These are phyloP conservation scores for Drosophila fulvimacula DNA, from an alignment of 2,888 invertebrate genomes.

Conservation along the genomic window DNA sequence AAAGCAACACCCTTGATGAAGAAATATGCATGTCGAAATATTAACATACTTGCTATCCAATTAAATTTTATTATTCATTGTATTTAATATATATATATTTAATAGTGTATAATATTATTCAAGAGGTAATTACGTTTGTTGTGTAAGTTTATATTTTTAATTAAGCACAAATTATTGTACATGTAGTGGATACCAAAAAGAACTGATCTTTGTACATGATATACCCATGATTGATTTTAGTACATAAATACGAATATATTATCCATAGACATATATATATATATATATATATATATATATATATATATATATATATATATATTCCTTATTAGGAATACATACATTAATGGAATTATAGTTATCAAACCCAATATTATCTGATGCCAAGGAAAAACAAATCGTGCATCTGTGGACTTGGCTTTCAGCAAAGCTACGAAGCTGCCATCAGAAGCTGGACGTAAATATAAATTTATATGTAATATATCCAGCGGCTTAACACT, in stretches of 20 bases:
- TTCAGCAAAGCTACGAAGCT: slow-evolving; percentile 43
- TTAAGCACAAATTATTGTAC: slow-evolving; percentile 15
- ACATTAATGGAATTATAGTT: not conserved
- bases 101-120: slow-evolving; percentile 25
- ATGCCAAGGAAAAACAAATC: slow-evolving; percentile 9
- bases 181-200: slow-evolving; percentile 8
- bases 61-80: slow-evolving; percentile 9
- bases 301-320: not conserved
- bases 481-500: not conserved
- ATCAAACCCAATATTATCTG: slow-evolving; percentile 5
- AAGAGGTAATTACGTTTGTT: slow-evolving; percentile 45
- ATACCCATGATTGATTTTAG: slow-evolving; percentile 19
- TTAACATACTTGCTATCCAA: slow-evolving; percentile 8
- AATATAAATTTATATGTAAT: not conserved
- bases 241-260: not conserved
- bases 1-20: slow-evolving; percentile 15
- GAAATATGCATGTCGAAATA: slow-evolving; percentile 22
- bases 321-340: too few species aligned
- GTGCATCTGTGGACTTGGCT: slow-evolving; percentile 48
- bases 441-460: slow-evolving; percentile 28
- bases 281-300: not conserved
- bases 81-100: slow-evolving; percentile 10
- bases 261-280: not conserved
- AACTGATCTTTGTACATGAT: slow-evolving; percentile 9
- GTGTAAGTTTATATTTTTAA: slow-evolving; percentile 17